Evolutionary conservation across 2,113 vertebrate genomes (phyloP).

Genomic region (Vireo altiloquus): DNA sequence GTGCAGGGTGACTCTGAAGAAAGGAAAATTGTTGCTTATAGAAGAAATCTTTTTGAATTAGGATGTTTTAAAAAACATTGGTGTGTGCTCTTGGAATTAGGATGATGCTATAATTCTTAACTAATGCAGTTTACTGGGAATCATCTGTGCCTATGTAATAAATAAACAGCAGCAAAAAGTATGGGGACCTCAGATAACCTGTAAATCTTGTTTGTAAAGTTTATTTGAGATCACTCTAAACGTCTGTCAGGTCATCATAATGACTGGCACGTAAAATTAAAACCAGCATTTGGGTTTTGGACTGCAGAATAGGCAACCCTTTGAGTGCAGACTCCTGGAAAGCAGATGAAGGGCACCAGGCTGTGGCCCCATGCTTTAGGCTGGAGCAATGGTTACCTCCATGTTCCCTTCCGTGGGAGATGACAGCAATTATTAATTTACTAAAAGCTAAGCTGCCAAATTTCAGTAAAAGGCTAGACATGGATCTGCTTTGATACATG

Average conservation of each 20-base stretch:
- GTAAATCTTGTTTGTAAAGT: not conserved
- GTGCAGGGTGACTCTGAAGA: not conserved
- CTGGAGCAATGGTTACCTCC: not conserved
- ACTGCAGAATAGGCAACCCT: not conserved
- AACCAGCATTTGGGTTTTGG: not conserved
- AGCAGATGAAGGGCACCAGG: not conserved
- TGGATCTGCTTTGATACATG: not conserved
- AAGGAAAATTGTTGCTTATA: not conserved
- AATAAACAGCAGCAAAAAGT: not conserved
- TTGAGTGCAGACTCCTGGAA: not conserved
- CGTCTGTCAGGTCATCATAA: not conserved
- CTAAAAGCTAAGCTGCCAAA: not conserved
- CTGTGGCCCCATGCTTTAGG: not conserved
- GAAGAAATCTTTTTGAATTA: not conserved
- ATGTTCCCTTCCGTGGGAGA: not conserved
- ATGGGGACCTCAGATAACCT: not conserved
- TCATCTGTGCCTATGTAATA: not conserved
- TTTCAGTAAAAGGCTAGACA: not conserved
- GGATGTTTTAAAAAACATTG: not conserved
- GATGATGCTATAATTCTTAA: not conserved
- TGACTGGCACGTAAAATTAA: not conserved
- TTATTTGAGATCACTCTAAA: not conserved
- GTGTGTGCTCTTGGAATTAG: not conserved
- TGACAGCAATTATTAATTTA: slow-evolving; percentile 13
- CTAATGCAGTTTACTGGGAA: not conserved